Evolutionary conservation across 2,888 invertebrate genomes (phyloP).

Genomic region (Pyrrhia umbra): DNA sequence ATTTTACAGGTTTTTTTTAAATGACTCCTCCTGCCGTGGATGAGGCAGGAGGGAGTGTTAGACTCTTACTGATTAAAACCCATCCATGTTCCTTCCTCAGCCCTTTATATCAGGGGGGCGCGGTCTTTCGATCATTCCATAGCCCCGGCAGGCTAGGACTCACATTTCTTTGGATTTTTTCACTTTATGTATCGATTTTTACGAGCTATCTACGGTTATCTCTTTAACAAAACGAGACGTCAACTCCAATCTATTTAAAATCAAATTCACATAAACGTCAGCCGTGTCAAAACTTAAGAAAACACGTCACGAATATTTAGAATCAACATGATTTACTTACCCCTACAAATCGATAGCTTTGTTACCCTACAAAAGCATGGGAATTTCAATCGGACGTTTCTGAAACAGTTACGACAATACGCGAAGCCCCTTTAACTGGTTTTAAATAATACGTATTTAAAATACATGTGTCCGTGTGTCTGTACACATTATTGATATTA

Average conservation of each 20-base stretch:
- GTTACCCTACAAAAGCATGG: conserved; percentile 79
- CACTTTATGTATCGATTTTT: background rate
- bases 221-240: conserved; percentile 56
- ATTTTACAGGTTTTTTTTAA: background rate
- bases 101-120: too few relatives aligned
- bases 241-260: conserved; percentile 75
- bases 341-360: conserved; percentile 84
- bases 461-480: conserved; percentile 88
- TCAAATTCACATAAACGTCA: conserved; percentile 80
- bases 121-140: too few relatives aligned
- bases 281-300: conserved; percentile 82
- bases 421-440: conserved; percentile 81
- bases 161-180: too few relatives aligned
- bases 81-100: too few relatives aligned
- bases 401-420: conserved; percentile 63
- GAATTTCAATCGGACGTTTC: conserved; percentile 82
- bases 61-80: too few relatives aligned
- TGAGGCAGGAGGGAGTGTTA: too few relatives aligned
- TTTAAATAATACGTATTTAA: conserved; percentile 88
- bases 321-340: conserved; percentile 76
- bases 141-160: too few relatives aligned
- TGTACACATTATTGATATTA: conserved; percentile 89
- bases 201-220: background rate
- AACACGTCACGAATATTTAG: conserved; percentile 85
- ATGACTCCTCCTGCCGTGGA: too few relatives aligned